Conservation (phyloP, 2,888 invertebrate species). For the Agrochola lychnidis region DNA sequence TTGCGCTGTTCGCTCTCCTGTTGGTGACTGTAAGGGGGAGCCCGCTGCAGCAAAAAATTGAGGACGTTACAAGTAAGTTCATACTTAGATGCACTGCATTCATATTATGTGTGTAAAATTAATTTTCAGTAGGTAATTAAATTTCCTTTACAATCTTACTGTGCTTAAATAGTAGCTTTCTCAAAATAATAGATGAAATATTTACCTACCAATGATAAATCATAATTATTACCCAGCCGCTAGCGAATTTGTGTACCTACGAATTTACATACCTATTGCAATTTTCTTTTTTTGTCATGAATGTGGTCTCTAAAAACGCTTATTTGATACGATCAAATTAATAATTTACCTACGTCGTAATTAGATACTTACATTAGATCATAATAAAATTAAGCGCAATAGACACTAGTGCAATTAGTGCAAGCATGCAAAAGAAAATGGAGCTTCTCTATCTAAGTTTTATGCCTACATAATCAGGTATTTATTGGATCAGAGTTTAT, state of each 20-base stretch:
- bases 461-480: not conserved
- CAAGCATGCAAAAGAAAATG: constrained; percentile 5
- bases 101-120: not conserved
- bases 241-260: constrained; percentile 39
- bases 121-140: not conserved
- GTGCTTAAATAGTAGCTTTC: not conserved
- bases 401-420: constrained; percentile 15
- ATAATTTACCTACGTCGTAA: not conserved
- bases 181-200: constrained; percentile 14
- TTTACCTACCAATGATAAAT: not conserved
- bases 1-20: constrained; percentile 71
- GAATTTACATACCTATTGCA: constrained; percentile 1
- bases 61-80: constrained; percentile 67
- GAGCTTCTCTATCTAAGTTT: not conserved
- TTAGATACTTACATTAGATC: not conserved
- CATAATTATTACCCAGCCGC: constrained; percentile 7
- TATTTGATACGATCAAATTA: not conserved
- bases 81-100: constrained; percentile 1
- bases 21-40: constrained; percentile 68
- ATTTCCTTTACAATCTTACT: constrained; percentile 8
- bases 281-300: not conserved
- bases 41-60: constrained; percentile 64
- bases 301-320: not conserved
- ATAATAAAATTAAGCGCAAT: constrained; percentile 3
- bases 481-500: not conserved